Percentiles rank a stretch among this genome's conserved stretches.
Evolutionary conservation across 2,888 invertebrate genomes (phyloP).

Genomic region (Eupithecia subumbrata): DNA sequence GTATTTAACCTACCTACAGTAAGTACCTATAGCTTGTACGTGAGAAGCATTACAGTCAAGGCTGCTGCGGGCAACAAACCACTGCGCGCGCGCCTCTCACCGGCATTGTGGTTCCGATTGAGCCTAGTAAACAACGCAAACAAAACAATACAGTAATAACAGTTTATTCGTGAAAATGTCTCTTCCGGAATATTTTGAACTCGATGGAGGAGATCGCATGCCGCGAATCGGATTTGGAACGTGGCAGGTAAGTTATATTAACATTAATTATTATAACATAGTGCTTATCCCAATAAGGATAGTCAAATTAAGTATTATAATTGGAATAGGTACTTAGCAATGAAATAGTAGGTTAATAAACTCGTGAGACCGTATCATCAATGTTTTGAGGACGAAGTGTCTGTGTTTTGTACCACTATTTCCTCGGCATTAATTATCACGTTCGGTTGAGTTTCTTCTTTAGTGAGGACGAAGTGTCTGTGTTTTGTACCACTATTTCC

Average conservation of each 20-base stretch:
- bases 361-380: constrained; percentile 36
- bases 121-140: constrained; percentile 43
- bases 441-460: constrained; percentile 34
- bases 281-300: neutral
- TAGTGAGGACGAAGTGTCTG: constrained; percentile 19
- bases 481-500: constrained; percentile 19
- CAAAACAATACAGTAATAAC: constrained; percentile 27
- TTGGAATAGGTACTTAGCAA: neutral
- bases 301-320: neutral
- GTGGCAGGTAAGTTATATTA: constrained; percentile 87
- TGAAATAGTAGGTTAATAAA: constrained; percentile 27
- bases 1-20: neutral
- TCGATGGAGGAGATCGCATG: constrained; percentile 84
- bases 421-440: constrained; percentile 16
- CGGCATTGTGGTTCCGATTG: constrained; percentile 53
- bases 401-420: constrained; percentile 19
- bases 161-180: constrained; percentile 55
- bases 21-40: neutral
- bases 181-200: constrained; percentile 62
- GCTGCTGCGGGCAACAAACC: constrained; percentile 41
- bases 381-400: constrained; percentile 11
- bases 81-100: constrained; percentile 44
- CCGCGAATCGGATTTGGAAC: constrained; percentile 91
- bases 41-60: constrained; percentile 45
- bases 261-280: constrained; percentile 1